Evolutionary conservation across 2,113 vertebrate genomes (phyloP).

Genomic region (Gadus chalcogrammus): DNA sequence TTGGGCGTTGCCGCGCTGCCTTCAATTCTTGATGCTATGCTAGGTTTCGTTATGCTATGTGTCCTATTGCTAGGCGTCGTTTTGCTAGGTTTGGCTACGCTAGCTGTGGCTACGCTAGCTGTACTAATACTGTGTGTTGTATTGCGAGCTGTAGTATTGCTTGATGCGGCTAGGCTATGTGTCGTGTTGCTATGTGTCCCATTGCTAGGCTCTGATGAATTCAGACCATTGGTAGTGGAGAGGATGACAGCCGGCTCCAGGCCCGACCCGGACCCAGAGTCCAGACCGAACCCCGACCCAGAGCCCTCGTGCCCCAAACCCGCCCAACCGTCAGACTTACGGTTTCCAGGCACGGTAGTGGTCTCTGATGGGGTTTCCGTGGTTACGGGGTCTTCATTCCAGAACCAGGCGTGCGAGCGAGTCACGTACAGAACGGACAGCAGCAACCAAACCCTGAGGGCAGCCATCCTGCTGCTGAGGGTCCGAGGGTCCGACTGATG

Average conservation of each 20-base stretch:
- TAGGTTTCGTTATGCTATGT: no score
- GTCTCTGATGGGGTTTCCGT: not conserved
- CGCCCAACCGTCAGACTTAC: constrained; percentile 39
- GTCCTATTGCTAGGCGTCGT: no score
- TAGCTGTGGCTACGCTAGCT: no score
- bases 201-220: no score
- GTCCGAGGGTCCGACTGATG: no score
- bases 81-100: no score
- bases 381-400: constrained; percentile 3
- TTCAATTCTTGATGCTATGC: not conserved
- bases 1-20: not conserved
- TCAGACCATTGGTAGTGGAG: no score
- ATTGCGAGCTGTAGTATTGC: no score
- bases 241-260: not conserved
- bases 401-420: constrained; percentile 53
- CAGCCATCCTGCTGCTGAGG: constrained; percentile 22
- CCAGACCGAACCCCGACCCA: constrained; percentile 3
- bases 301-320: constrained; percentile 9
- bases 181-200: no score
- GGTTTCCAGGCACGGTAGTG: constrained; percentile 43
- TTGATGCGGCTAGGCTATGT: no score
- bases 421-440: constrained; percentile 38
- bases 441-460: constrained; percentile 39
- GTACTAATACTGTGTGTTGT: no score
- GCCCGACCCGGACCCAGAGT: not conserved